Percentiles rank a stretch among this genome's conserved stretches.
These are phyloP conservation scores for Delichon dasypus DNA, from an alignment of 2,797 vertebrate genomes.

Conservation along the genomic window DNA sequence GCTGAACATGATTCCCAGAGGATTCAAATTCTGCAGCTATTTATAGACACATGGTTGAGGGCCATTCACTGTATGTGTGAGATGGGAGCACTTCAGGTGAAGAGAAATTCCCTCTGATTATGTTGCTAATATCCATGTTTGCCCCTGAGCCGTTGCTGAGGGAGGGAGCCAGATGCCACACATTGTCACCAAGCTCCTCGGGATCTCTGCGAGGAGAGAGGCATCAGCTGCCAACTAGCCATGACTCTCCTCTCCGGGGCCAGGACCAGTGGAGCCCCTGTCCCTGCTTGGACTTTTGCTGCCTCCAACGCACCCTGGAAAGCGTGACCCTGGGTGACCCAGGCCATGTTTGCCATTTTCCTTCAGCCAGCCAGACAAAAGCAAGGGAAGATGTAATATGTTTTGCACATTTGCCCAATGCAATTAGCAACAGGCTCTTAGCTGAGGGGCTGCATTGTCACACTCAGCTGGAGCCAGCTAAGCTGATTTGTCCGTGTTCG, in stretches of 20 bases:
- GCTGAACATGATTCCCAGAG: neutral
- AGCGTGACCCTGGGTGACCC: fast-evolving
- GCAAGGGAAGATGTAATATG: neutral
- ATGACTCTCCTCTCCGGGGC: fast-evolving
- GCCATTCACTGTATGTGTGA: fast-evolving
- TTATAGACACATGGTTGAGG: neutral
- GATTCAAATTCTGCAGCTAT: neutral
- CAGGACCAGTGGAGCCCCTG: fast-evolving
- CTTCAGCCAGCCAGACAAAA: neutral
- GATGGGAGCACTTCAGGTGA: neutral
- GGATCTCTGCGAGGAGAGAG: neutral
- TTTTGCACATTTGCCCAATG: neutral
- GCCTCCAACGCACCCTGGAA: fast-evolving
- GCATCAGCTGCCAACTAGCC: neutral
- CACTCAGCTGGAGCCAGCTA: slow-evolving; percentile 49
- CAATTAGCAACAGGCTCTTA: slow-evolving; percentile 10
- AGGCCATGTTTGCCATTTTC: neutral
- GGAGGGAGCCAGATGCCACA: neutral
- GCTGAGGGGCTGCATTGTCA: neutral
- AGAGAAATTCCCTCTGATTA: neutral
- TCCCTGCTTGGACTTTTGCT: fast-evolving
- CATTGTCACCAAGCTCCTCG: fast-evolving
- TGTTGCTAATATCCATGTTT: neutral
- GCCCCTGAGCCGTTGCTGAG: neutral
- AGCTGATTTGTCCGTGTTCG: slow-evolving; percentile 1